Base-by-base conservation (phyloP, 1,140 invertebrate species). In the Drosophila bipectinata region DNA sequence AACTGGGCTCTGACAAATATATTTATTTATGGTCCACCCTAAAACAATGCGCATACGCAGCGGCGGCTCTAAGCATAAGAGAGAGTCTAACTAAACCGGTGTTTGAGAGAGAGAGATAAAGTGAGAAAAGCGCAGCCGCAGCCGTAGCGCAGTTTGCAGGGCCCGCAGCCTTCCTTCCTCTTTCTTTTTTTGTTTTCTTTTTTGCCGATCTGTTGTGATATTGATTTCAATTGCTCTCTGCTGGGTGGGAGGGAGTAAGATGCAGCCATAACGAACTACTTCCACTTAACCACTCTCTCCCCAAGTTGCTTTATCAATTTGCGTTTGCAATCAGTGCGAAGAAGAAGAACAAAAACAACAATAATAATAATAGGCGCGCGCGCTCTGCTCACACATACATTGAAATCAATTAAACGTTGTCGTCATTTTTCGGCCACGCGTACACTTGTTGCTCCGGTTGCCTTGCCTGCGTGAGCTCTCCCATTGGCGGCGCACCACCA, bases 351-450 rank as follows among this genome's bases (percentile, higher is more conserved):
- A 52, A 32, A 4, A 60, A 8, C 5, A 69, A 34, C n/a, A 49
- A 37, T 15, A 37, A 66, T 30, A 66, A 44, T n/a, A 34, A 21
- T 56, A 34, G 41, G 59, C 57, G 80, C 62, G 73, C 67, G 62
- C 67, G 66, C 69, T 74, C 52, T 52, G 61, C 69, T 87, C 64
- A 87, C 82, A 69, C 60, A 84, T 47, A 87, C 73, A 85, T 57
- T 45, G 61, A 74, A 74, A 74, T 85, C 82, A 87, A 85, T 85
- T 85, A 87, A 85, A 85, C 82, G 81, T 84, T 84, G 82, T 87
- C 81, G 77, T 80, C 82, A 80, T 72, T 64, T 37, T 37, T 37
- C 69, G 54, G 82, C 82, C 82, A 85, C 81, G 81, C 82, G 77
- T 85, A 85, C 81, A 85, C 82, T 85, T 85, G 81, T 81, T 81